A percentile compares a stretch with the other conserved stretches of the same genome.
Evolutionary conservation across 1,140 invertebrate species (phyloP).

Genomic region (Platorchestia sp.): DNA sequence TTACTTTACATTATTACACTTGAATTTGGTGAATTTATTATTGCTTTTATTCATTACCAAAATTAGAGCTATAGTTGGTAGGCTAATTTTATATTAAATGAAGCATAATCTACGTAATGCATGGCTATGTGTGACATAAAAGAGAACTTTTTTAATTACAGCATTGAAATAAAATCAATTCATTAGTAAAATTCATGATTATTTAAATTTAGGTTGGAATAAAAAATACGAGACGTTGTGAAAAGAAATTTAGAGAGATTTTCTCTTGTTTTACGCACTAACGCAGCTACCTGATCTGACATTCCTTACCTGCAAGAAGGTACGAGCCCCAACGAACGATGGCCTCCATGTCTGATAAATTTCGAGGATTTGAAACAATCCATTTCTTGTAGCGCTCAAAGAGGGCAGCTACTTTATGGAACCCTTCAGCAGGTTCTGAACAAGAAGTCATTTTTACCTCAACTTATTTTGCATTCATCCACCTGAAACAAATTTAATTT

Average conservation of each 20-base stretch:
- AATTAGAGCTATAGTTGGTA: too few relatives aligned
- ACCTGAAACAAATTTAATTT: not conserved
- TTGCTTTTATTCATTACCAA: not conserved
- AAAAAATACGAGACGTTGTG: not conserved
- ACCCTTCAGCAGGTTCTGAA: not conserved
- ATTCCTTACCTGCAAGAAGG: conserved; percentile 43
- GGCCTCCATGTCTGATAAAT: conserved; percentile 56
- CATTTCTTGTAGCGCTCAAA: conserved; percentile 57
- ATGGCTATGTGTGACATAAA: too few relatives aligned
- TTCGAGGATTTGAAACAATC: conserved; percentile 51
- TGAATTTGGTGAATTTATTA: not conserved
- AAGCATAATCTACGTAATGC: too few relatives aligned
- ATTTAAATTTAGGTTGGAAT: not conserved
- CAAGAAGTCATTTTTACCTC: not conserved
- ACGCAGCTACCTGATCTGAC: not conserved
- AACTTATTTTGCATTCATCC: not conserved
- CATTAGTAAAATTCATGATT: not conserved
- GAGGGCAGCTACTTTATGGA: not conserved
- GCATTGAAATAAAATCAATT: not conserved
- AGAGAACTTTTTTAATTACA: not conserved
- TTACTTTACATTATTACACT: not conserved
- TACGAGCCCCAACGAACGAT: conserved; percentile 59
- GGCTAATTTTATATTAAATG: too few relatives aligned
- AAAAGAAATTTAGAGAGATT: not conserved
- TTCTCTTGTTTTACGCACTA: not conserved